Evolutionary conservation across 2,888 invertebrate species (phyloP).

Genomic region (Corbicula japonica): DNA sequence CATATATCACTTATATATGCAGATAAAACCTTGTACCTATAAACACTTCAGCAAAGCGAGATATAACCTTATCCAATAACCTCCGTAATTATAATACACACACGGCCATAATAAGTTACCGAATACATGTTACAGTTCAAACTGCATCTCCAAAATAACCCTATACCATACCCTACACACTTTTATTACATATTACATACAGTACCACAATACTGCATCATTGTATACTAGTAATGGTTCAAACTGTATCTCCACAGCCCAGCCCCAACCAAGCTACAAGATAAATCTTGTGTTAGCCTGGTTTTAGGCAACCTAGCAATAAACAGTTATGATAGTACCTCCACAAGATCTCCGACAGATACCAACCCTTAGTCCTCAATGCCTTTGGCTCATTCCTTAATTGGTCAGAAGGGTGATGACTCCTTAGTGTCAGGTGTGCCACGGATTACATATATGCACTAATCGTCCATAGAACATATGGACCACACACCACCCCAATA

Average conservation of each 20-base stretch:
- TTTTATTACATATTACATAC: no score
- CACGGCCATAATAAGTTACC: no score
- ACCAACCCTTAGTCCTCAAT: background rate
- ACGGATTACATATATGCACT: background rate
- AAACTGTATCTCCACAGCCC: background rate
- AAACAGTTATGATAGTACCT: background rate
- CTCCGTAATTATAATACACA: no score
- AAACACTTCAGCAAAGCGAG: no score
- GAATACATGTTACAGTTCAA: no score
- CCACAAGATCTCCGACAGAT: background rate
- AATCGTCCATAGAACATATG: background rate
- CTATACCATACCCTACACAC: no score
- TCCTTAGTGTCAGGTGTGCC: background rate
- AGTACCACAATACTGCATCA: no score
- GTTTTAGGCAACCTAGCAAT: constrained; percentile 3
- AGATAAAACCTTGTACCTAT: no score
- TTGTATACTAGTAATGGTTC: background rate
- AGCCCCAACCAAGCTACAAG: constrained; percentile 57
- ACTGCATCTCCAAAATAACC: no score
- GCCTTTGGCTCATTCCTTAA: background rate
- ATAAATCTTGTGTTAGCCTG: constrained; percentile 29
- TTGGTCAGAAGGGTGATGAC: background rate
- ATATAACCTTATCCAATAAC: no score
- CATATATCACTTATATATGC: no score
- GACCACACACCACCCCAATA: background rate